Evolutionary conservation across 2,888 invertebrate genomes (phyloP).

Genomic region (Leistus spinibarbis): DNA sequence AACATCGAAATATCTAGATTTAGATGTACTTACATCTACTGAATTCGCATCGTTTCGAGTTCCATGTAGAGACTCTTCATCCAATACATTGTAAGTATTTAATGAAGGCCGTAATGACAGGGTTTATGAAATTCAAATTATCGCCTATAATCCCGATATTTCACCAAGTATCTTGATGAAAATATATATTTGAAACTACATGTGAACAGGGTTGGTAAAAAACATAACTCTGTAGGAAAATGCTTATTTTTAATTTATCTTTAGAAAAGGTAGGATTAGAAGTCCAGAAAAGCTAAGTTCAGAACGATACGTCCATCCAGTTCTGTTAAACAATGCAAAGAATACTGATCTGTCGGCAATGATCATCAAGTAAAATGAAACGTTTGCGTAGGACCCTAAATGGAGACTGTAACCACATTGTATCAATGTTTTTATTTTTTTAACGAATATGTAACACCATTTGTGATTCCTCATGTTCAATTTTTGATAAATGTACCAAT

Average conservation of each 20-base stretch:
- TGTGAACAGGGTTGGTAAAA: too few species aligned
- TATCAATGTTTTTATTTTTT: neutral
- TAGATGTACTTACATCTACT: slow-evolving; percentile 40
- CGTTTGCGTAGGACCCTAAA: too few species aligned
- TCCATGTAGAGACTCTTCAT: slow-evolving; percentile 10
- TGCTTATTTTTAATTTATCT: too few species aligned
- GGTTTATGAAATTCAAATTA: too few species aligned
- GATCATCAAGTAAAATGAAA: slow-evolving; percentile 20
- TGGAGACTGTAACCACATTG: too few species aligned
- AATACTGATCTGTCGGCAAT: slow-evolving; percentile 19
- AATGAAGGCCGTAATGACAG: too few species aligned
- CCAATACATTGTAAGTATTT: slow-evolving; percentile 22
- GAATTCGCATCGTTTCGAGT: slow-evolving; percentile 28
- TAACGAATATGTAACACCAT: neutral
- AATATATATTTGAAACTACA: too few species aligned
- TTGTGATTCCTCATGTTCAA: neutral
- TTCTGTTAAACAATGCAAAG: slow-evolving; percentile 18
- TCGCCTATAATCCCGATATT: too few species aligned
- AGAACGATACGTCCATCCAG: slow-evolving; percentile 27
- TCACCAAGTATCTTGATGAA: too few species aligned
- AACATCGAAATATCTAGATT: slow-evolving; percentile 50
- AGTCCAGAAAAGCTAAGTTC: slow-evolving; percentile 1
- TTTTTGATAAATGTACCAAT: neutral
- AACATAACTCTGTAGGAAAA: too few species aligned
- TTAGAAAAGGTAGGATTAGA: slow-evolving; percentile 17